These are phyloP conservation scores for Ceryle rudis DNA, from an alignment of 2,797 vertebrate genomes.

Conservation along the genomic window DNA sequence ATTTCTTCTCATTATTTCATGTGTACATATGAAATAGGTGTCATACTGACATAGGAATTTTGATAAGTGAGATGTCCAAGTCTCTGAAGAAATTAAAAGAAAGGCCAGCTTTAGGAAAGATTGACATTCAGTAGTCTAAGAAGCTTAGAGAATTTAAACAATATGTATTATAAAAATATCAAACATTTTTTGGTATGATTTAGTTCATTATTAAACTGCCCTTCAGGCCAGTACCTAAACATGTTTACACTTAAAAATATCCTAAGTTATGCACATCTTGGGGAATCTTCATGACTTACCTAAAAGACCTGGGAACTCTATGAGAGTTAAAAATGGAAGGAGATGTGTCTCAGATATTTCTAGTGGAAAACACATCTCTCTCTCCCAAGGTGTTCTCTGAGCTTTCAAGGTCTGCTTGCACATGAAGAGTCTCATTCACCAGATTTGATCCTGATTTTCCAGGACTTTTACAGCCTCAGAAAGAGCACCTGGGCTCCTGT, in stretches of 20 bases:
- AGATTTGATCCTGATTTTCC: not conserved
- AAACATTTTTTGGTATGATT: not conserved
- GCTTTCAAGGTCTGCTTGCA: not conserved
- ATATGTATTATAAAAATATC: not conserved
- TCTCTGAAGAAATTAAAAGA: not conserved
- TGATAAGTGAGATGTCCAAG: not conserved
- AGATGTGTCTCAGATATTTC: not conserved
- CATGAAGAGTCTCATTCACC: fast-evolving
- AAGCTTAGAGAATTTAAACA: not conserved
- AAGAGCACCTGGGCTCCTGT: not conserved
- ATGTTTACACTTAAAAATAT: not conserved
- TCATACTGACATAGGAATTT: not conserved
- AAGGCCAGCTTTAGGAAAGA: not conserved
- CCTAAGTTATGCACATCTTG: not conserved
- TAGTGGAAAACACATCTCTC: fast-evolving
- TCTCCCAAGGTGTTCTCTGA: not conserved
- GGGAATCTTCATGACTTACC: not conserved
- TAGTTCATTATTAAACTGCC: not conserved
- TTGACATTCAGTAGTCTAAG: not conserved
- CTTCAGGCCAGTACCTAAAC: not conserved
- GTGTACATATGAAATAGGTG: not conserved
- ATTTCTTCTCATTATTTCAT: not conserved
- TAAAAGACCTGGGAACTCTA: not conserved
- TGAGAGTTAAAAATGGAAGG: not conserved
- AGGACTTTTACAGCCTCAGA: not conserved